Base-by-base conservation (phyloP, 2,888 invertebrate genomes). In the Caenorhabditis wallacei region DNA sequence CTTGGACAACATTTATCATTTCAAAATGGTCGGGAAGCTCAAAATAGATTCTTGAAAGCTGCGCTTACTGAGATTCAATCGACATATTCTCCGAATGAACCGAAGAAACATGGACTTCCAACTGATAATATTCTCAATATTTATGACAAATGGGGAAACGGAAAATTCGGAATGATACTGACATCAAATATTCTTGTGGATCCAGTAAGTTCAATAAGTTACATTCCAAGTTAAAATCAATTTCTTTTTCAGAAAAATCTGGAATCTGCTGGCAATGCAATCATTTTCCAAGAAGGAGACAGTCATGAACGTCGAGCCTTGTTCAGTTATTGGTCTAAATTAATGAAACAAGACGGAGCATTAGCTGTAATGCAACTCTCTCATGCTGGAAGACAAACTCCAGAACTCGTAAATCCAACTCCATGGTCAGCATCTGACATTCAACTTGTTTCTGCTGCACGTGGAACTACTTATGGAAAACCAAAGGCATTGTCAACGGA, bases 101-200 rank as follows among this genome's bases (percentile, higher is more conserved):
- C 76, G 3, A 70, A 26, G 11, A 81, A 80, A 13, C 61, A 82
- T 53, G 89, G 89, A 48, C 70, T 88, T 10, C 88, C 89, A 10
- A 85, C 85, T 20, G 72, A 80, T 3, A 3, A 26, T 20, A 66
- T 85, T 35, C 57, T 87, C 16, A 87, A 85, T 57, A 54, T 85
- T 13, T 89, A 89, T 53, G 83, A 85, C n/a, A 89, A 89, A 56
- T 89, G 86, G 85, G 86, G 82, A 11, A 82, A 88, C 30, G 89
- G 89, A 22, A 78, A 74, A 8, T 89, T 85, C 40, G 89, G 89
- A 37, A 69, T 88, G 70, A 82, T 88, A 37, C 46, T 89, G 20
- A 89, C 87, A 4, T 64, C 64, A 10, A 64, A 86, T 70, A 78
- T 84, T 20, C 22, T 76, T 7, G 82, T 84, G 7, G 80, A 84